These are phyloP conservation scores for Mizuhopecten yessoensis DNA, from an alignment of 1,140 invertebrate genomes.

Conservation along the genomic window DNA sequence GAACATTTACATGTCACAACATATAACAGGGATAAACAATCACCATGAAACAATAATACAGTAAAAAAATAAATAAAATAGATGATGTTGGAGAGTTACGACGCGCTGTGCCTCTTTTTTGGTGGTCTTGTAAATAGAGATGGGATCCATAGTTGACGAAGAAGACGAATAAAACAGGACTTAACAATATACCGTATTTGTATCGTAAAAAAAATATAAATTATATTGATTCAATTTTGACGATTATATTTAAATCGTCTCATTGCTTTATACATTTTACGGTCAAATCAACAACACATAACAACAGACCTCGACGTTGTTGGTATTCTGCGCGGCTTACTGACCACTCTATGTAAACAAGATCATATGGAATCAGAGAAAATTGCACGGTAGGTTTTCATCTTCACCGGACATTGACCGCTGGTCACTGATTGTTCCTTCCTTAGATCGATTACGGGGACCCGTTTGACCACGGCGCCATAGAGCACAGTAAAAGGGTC, in stretches of 20 bases:
- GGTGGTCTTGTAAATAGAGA: too few relatives aligned
- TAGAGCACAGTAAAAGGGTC: not conserved
- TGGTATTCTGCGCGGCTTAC: not conserved
- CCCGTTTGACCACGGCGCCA: not conserved
- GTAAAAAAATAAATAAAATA: too few relatives aligned
- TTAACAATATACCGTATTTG: too few relatives aligned
- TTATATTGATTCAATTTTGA: too few relatives aligned
- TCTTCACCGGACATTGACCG: conserved; percentile 3
- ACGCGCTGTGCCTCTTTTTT: too few relatives aligned
- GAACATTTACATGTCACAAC: too few relatives aligned
- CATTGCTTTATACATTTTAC: not conserved
- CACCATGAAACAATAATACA: too few relatives aligned
- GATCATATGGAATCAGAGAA: not conserved
- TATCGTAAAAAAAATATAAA: too few relatives aligned
- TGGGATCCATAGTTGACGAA: too few relatives aligned
- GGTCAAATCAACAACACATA: not conserved
- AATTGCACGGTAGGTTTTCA: conserved; percentile 6
- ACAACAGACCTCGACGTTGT: not conserved
- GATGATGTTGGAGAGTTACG: too few relatives aligned
- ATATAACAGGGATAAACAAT: too few relatives aligned
- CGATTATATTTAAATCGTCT: not conserved
- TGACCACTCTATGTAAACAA: not conserved
- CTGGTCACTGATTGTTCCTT: not conserved
- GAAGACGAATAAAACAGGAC: too few relatives aligned
- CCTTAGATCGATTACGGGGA: not conserved